Evolutionary conservation across 2,113 vertebrate genomes (phyloP).

Genomic region (Oncorhynchus kisutch): DNA sequence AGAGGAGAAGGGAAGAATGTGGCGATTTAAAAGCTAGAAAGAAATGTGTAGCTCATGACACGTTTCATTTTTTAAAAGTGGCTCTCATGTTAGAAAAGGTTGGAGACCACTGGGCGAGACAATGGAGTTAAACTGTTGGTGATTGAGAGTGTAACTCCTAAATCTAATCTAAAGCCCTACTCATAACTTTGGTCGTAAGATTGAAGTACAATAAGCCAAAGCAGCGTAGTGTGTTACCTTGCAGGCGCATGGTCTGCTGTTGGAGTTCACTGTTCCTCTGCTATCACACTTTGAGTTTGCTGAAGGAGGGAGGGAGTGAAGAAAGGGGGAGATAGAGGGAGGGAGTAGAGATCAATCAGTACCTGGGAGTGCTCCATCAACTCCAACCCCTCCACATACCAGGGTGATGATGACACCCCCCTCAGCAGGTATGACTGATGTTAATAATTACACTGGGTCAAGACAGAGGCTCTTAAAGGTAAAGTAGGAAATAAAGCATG

Average conservation of each 20-base stretch:
- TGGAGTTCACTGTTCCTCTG: conserved; percentile 70
- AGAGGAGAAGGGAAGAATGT: no score
- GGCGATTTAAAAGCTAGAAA: no score
- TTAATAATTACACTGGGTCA: conserved; percentile 11
- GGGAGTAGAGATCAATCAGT: conserved; percentile 9
- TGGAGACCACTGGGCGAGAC: not conserved
- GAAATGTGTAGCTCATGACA: no score
- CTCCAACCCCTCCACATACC: conserved; percentile 37
- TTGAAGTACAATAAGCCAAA: not conserved
- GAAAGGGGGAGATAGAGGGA: no score
- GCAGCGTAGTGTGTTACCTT: conserved; percentile 61
- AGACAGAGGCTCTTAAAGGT: not conserved
- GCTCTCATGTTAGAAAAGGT: no score
- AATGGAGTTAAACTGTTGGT: not conserved
- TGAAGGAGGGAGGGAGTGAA: conserved; percentile 9
- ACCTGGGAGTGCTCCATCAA: conserved; percentile 36
- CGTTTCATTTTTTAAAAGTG: no score
- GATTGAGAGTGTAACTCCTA: not conserved
- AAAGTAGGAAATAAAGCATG: not conserved
- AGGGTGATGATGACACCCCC: conserved; percentile 43
- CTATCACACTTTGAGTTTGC: conserved; percentile 65
- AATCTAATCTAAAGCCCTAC: not conserved
- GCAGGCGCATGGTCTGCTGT: conserved; percentile 71
- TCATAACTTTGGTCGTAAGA: not conserved
- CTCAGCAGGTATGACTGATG: not conserved